These are phyloP conservation scores for Neoniphon sammara DNA, from an alignment of 2,797 vertebrate species.

Conservation along the genomic window DNA sequence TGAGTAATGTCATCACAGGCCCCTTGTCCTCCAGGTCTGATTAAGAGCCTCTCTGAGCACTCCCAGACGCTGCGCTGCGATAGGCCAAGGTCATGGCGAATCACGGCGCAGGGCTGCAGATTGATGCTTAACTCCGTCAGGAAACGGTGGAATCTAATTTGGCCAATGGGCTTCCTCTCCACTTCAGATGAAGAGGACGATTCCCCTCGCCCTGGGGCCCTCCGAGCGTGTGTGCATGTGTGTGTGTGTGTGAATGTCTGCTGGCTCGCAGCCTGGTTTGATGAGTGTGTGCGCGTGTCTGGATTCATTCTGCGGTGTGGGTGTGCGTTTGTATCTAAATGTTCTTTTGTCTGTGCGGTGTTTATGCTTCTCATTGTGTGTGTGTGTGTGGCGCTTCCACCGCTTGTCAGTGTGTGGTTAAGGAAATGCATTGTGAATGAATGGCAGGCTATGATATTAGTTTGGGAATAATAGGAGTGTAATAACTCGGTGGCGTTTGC, in stretches of 20 bases:
- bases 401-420: constrained; percentile 62
- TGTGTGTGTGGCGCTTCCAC: constrained; percentile 7
- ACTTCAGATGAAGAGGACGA: constrained; percentile 73
- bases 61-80: constrained; percentile 64
- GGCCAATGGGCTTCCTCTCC: constrained; percentile 72
- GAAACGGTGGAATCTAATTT: constrained; percentile 78
- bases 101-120: constrained; percentile 64
- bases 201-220: constrained; percentile 57
- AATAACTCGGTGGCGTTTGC: constrained; percentile 71
- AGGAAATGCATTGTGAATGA: constrained; percentile 63
- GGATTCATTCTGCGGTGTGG: constrained; percentile 22
- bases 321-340: constrained; percentile 13
- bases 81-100: constrained; percentile 80
- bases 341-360: constrained; percentile 7
- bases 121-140: constrained; percentile 78
- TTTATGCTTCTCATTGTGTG: neutral
- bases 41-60: constrained; percentile 75
- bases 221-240: constrained; percentile 35
- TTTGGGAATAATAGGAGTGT: constrained; percentile 75
- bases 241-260: constrained; percentile 39
- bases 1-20: constrained; percentile 76
- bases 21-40: constrained; percentile 71
- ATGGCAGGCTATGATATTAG: constrained; percentile 75
- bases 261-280: constrained; percentile 43
- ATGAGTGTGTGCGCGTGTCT: constrained; percentile 19